These are phyloP conservation scores for Pristiophorus japonicus DNA, from an alignment of 2,113 vertebrate species.

Conservation along the genomic window DNA sequence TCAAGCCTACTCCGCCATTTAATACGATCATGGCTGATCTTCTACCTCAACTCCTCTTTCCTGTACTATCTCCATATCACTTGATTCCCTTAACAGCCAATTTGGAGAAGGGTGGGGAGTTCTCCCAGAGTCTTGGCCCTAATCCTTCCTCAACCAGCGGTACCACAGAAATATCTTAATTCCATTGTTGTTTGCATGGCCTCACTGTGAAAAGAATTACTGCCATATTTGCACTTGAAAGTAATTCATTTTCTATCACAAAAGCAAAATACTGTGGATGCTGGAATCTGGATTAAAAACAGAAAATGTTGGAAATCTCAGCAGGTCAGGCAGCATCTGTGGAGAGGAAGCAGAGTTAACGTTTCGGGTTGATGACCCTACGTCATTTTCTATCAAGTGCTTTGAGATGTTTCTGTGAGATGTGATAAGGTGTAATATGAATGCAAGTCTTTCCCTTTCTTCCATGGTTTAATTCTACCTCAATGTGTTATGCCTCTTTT, in stretches of 20 bases:
- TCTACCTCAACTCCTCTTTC: no score
- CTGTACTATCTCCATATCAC: no score
- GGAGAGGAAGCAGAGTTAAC: no score
- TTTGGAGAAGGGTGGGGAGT: background rate
- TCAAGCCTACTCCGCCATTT: no score
- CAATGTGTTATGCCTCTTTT: background rate
- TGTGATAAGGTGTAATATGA: background rate
- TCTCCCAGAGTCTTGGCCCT: background rate
- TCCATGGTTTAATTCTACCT: background rate
- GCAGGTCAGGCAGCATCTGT: no score
- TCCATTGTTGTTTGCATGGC: background rate
- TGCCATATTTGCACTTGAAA: background rate
- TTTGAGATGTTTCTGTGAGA: background rate
- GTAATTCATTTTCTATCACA: background rate
- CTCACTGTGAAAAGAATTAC: background rate
- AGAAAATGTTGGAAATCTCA: no score
- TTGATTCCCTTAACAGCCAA: no score
- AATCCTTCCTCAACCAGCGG: background rate
- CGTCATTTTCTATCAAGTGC: background rate
- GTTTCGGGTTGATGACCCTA: no score
- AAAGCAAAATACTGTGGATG: no score
- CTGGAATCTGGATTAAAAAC: no score
- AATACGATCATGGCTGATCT: no score
- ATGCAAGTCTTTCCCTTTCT: background rate
- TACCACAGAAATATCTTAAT: background rate